Evolutionary conservation across 1,140 invertebrate species (phyloP).

Genomic region (Drosophila nigromelanica): DNA sequence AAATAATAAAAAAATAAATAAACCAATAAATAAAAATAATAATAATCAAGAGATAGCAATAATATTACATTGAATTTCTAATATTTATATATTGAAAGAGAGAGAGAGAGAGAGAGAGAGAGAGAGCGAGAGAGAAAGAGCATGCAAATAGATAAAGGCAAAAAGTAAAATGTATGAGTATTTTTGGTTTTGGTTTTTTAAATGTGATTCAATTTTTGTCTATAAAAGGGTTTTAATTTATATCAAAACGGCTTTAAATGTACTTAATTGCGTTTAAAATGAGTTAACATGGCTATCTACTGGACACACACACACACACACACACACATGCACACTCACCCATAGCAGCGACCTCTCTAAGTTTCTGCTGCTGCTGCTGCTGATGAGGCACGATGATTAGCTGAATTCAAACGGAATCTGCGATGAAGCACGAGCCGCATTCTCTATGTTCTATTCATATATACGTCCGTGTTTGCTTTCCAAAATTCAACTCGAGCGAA

Average conservation of each 20-base stretch:
- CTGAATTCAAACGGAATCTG: conserved; percentile 37
- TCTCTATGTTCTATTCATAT: not conserved
- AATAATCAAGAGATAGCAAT: too few species aligned
- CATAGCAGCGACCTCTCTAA: conserved; percentile 17
- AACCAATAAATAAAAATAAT: too few species aligned
- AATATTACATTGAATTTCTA: too few species aligned
- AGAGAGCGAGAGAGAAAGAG: too few species aligned
- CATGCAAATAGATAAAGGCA: too few species aligned
- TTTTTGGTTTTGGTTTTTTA: too few species aligned
- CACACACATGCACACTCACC: conserved; percentile 25
- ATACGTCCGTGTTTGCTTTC: conserved; percentile 34
- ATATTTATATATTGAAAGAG: too few species aligned
- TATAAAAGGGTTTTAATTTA: too few species aligned
- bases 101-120: too few species aligned
- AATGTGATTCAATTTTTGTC: too few species aligned
- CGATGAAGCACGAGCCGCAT: conserved; percentile 45
- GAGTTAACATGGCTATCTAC: conserved; percentile 6
- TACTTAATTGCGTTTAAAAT: not conserved
- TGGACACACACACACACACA: conserved; percentile 15
- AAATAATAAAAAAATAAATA: too few species aligned
- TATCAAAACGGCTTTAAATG: not conserved
- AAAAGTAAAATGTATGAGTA: too few species aligned
- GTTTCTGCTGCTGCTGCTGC: conserved; percentile 14
- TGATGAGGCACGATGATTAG: conserved; percentile 42
- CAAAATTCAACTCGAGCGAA: conserved; percentile 31